phyloP scores from a whole-genome alignment of 2,888 invertebrate genomes.

The Nephrotoma guestfalica region DNA sequence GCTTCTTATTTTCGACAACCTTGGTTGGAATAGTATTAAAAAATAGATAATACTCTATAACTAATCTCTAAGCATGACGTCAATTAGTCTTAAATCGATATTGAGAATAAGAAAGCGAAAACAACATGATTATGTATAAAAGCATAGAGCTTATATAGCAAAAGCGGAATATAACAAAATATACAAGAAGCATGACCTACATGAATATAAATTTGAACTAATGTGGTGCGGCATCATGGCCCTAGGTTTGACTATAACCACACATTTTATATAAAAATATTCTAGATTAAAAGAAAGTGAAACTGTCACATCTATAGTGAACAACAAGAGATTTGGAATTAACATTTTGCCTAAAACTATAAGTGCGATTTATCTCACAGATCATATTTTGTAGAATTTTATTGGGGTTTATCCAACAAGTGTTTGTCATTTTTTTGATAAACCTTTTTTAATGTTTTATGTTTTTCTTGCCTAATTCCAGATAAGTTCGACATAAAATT shows the following conservation, averaged over 20 bases:
- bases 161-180: background rate
- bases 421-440: too few relatives aligned
- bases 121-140: background rate
- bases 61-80: background rate
- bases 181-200: background rate
- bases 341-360: background rate
- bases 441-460: background rate
- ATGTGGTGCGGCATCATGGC: background rate
- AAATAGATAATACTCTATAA: background rate
- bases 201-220: background rate
- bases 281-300: background rate
- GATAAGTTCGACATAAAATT: background rate
- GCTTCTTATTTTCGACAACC: too few relatives aligned
- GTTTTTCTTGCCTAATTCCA: background rate
- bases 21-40: too few relatives aligned
- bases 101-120: background rate
- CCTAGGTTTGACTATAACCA: background rate
- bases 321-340: background rate
- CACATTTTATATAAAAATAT: background rate
- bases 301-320: background rate
- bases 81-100: background rate
- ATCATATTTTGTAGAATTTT: too few relatives aligned
- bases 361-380: background rate
- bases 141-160: background rate
- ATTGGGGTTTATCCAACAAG: too few relatives aligned